phyloP scores from a whole-genome alignment of 2,888 invertebrate species.

The Empis stercorea region DNA sequence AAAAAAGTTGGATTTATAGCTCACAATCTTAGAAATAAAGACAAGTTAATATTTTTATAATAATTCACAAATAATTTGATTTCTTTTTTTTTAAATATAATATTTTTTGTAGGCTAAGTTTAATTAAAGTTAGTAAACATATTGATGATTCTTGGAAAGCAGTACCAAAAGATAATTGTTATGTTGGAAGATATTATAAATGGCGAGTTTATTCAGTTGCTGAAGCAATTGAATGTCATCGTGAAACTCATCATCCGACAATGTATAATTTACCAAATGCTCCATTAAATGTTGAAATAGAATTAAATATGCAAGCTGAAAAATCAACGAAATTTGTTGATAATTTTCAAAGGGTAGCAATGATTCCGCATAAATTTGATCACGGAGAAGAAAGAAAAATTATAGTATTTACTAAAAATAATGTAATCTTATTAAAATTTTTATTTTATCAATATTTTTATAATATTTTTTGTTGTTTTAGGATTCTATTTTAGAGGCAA shows the following conservation, averaged over 20 bases:
- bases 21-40: constrained; percentile 49
- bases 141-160: constrained; percentile 45
- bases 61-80: too few species aligned
- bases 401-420: constrained; percentile 61
- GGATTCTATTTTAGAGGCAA: constrained; percentile 40
- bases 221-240: constrained; percentile 65
- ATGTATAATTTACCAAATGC: constrained; percentile 68
- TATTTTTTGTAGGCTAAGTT: constrained; percentile 31
- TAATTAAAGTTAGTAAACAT: constrained; percentile 40
- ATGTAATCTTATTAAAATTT: too few species aligned
- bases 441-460: too few species aligned
- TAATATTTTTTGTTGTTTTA: too few species aligned
- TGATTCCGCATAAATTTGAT: constrained; percentile 56
- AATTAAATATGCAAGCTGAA: constrained; percentile 59
- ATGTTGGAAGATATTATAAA: constrained; percentile 41
- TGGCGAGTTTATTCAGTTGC: constrained; percentile 51
- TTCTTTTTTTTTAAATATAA: neutral
- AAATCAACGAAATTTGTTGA: constrained; percentile 50
- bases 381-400: constrained; percentile 55
- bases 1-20: constrained; percentile 65
- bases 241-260: constrained; percentile 70
- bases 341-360: constrained; percentile 50
- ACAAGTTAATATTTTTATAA: constrained; percentile 36
- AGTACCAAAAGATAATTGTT: constrained; percentile 52
- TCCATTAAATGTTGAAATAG: constrained; percentile 53